Base-by-base conservation (phyloP, 2,797 vertebrate species). In the Percopsis omiscomaycus region DNA sequence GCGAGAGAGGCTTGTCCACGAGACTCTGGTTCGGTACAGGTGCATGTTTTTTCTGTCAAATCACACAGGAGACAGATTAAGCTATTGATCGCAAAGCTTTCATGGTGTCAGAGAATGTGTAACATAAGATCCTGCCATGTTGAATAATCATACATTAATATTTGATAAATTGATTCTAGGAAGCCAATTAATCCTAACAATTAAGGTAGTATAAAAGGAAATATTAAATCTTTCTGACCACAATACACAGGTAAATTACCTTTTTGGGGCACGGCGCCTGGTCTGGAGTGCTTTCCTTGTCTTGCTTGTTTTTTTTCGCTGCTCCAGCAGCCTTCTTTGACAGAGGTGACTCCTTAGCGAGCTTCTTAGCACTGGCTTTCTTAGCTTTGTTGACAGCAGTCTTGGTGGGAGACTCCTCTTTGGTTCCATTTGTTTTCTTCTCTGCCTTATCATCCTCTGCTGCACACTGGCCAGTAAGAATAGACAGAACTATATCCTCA, bases 391-490 rank as follows among this genome's bases (percentile, higher is more conserved):
- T 58, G 55, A 61, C 44, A 3, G 79, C 45, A 50, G 75, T 83
- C 85, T 92, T 91, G 83, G 84, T 82, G 67, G 86, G 85, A 55
- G 74, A 83, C 76, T 89, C 79, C 65, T 92, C 89, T 91, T 91
- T 92, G 90, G 90, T 86, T 87, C 84, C 83, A 22, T 89, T 89
- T 3, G 88, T 81, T 77, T 89, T 90, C 74, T 82, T 88, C 73
- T 89, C 88, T 67, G 64, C 75, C 59, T 69, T 71, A 61, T 90
- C 82, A n/a, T 77, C 78, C 61, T 73, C 79, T 32, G 50, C 66
- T 0, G 61, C 66, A 64, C 77, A 75, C 66, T 86, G 88, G 68
- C 84, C 84, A 11, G 86, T 83, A 29, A 87, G 81, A 56, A 90
- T 77, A 62, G 92, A 91, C 5, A 83, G 79, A 13, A 89, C 84